phyloP scores from a whole-genome alignment of 1,140 invertebrate species.

The Dufourea novaeangliae region DNA sequence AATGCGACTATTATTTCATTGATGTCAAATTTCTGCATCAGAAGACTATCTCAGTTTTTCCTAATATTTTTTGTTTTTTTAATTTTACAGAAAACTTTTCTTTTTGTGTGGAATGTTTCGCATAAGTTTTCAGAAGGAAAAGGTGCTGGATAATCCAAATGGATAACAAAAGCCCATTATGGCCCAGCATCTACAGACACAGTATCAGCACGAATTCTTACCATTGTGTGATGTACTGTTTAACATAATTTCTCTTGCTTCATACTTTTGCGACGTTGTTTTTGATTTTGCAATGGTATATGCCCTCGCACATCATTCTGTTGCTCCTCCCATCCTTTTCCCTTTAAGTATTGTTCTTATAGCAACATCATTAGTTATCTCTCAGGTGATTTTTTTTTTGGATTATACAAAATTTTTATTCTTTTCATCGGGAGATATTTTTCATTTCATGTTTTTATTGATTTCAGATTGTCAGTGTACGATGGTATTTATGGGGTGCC shows the following conservation, averaged over 20 bases:
- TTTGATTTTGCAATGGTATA: constrained; percentile 93
- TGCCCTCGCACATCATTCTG: constrained; percentile 86
- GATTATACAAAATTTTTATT: constrained; percentile 14
- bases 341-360: constrained; percentile 86
- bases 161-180: constrained; percentile 80
- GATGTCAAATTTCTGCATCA: constrained; percentile 17
- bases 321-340: constrained; percentile 83
- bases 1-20: background rate
- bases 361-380: constrained; percentile 86
- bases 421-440: background rate
- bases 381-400: constrained; percentile 84
- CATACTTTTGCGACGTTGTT: constrained; percentile 95
- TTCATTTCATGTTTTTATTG: background rate
- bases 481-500: constrained; percentile 81
- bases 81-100: background rate
- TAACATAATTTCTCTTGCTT: constrained; percentile 94
- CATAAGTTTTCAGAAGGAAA: constrained; percentile 34
- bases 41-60: background rate
- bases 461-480: constrained; percentile 76
- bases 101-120: constrained; percentile 33
- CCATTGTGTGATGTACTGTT: constrained; percentile 94
- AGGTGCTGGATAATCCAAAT: constrained; percentile 77
- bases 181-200: constrained; percentile 78
- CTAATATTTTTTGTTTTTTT: background rate
- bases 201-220: constrained; percentile 86